Conservation (phyloP, 2,797 vertebrate genomes). For the Hydrophis major region DNA sequence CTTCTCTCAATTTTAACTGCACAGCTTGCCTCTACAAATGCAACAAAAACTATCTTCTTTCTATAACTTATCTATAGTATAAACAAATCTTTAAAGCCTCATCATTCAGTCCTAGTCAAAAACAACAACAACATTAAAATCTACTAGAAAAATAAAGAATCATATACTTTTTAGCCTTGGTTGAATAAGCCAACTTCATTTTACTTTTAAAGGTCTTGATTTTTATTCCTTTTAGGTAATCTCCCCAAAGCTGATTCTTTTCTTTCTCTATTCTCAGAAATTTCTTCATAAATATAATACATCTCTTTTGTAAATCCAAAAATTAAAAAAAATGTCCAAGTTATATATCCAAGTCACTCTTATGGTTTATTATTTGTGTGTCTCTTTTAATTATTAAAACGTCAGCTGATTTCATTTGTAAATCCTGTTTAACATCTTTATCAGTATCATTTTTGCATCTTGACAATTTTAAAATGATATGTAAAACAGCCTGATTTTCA, state of each 20-base stretch:
- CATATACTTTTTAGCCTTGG: not conserved
- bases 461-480: not conserved
- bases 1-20: not conserved
- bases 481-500: not conserved
- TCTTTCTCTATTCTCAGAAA: not conserved
- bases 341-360: not conserved
- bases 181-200: not conserved
- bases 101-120: not conserved
- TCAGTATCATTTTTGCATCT: not conserved
- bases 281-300: not conserved
- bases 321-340: not conserved
- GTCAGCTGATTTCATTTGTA: not conserved
- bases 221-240: not conserved
- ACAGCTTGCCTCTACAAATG: not conserved
- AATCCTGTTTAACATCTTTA: not conserved
- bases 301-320: not conserved
- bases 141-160: not conserved
- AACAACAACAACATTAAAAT: not conserved
- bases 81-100: not conserved
- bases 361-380: not conserved
- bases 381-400: not conserved
- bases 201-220: not conserved
- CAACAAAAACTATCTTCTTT: not conserved
- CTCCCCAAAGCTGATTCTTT: not conserved
- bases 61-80: not conserved